Percentiles rank a stretch among this genome's conserved stretches.
Conservation (phyloP, 2,113 vertebrate genomes). For the Centropristis striata region DNA sequence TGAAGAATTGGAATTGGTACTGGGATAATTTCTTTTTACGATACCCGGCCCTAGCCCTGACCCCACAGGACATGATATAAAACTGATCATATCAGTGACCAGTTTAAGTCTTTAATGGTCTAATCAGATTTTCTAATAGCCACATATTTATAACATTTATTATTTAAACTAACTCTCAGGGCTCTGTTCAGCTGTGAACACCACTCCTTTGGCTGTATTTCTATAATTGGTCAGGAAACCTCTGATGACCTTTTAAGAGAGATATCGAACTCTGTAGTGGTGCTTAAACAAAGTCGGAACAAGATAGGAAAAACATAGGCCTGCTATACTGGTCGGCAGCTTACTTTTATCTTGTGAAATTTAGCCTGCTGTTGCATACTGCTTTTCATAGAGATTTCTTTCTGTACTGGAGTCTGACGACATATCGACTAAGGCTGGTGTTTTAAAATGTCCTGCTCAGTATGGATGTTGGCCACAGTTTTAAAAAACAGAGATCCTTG, state of each 20-base stretch:
- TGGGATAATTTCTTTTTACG: too few species aligned
- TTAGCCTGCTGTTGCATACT: not conserved
- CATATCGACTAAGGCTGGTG: too few species aligned
- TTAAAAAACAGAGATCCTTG: not conserved
- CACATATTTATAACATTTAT: not conserved
- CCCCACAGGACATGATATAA: not conserved
- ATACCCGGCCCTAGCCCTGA: not conserved
- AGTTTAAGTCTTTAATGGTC: too few species aligned
- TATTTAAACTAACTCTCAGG: not conserved
- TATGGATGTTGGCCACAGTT: not conserved
- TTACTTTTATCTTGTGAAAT: slow-evolving; percentile 9
- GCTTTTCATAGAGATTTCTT: not conserved
- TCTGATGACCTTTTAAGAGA: not conserved
- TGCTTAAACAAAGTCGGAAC: not conserved
- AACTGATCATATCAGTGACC: not conserved
- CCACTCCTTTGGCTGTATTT: not conserved
- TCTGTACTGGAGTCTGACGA: not conserved
- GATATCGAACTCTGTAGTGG: not conserved
- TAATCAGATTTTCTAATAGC: not conserved
- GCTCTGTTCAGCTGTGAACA: not conserved
- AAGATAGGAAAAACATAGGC: not conserved
- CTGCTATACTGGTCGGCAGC: not conserved
- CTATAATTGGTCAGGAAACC: not conserved
- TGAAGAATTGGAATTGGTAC: too few species aligned
- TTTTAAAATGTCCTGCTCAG: not conserved